Conservation (phyloP, 2,113 vertebrate species). For the Hylia prasina region DNA sequence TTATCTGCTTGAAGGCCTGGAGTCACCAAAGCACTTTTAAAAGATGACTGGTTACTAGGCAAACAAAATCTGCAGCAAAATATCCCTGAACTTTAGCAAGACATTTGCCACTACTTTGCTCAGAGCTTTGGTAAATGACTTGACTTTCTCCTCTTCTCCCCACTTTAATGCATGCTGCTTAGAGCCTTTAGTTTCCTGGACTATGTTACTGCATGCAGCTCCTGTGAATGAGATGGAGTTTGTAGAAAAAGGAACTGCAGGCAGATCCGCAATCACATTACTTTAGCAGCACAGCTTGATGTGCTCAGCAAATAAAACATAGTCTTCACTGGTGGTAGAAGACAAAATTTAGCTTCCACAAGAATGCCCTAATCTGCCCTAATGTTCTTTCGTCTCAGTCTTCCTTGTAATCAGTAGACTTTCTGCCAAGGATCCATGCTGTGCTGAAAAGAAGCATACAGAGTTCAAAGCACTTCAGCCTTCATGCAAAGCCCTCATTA, state of each 20-base stretch:
- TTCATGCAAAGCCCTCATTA: constrained; percentile 53
- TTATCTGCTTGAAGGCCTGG: neutral
- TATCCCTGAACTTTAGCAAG: neutral
- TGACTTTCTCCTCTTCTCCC: neutral
- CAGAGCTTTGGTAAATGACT: neutral
- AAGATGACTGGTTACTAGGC: neutral
- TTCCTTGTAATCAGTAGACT: neutral
- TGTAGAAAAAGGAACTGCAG: neutral
- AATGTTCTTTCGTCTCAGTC: neutral
- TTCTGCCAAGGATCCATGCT: neutral
- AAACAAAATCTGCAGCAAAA: neutral
- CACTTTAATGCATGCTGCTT: neutral
- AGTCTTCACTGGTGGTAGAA: neutral
- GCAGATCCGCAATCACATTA: neutral
- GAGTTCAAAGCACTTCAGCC: constrained; percentile 42
- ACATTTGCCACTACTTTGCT: neutral
- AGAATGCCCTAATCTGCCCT: constrained; percentile 29
- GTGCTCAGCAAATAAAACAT: constrained; percentile 38
- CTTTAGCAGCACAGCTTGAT: constrained; percentile 27
- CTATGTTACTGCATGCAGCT: neutral
- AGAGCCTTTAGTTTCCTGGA: neutral
- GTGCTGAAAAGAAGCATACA: constrained; percentile 26
- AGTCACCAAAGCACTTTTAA: neutral
- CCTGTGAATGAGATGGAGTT: neutral
- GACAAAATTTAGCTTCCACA: constrained; percentile 23